phyloP scores from a whole-genome alignment of 2,113 vertebrate genomes.

The Gadus macrocephalus region DNA sequence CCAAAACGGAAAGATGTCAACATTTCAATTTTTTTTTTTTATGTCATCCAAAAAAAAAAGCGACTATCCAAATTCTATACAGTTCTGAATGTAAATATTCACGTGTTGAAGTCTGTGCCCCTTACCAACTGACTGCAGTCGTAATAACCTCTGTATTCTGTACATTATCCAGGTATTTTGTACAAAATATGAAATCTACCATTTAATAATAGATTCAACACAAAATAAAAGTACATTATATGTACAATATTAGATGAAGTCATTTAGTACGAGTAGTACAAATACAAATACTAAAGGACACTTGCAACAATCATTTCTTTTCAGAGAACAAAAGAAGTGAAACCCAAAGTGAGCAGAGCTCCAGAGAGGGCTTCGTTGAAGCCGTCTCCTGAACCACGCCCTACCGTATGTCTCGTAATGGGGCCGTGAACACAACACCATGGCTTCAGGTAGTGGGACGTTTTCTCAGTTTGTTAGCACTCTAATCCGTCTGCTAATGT shows the following conservation, averaged over 20 bases:
- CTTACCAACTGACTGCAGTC: slow-evolving; percentile 60
- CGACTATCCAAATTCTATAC: slow-evolving; percentile 59
- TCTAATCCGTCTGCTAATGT: background rate
- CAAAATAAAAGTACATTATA: slow-evolving; percentile 94
- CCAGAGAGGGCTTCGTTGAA: slow-evolving; percentile 72
- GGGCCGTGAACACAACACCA: background rate
- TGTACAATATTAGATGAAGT: slow-evolving; percentile 95
- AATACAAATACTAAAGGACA: slow-evolving; percentile 87
- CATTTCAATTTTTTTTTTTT: slow-evolving; percentile 56
- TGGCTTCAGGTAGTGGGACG: background rate
- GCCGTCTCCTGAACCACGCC: slow-evolving; percentile 78
- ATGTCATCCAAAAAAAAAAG: slow-evolving; percentile 36
- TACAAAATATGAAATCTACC: slow-evolving; percentile 99
- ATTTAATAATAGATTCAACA: slow-evolving; percentile 88
- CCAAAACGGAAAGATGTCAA: slow-evolving; percentile 46
- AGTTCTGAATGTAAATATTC: slow-evolving; percentile 61
- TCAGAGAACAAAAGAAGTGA: slow-evolving; percentile 42
- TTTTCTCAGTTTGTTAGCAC: background rate
- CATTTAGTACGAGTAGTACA: slow-evolving; percentile 72
- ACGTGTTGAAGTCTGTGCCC: slow-evolving; percentile 64
- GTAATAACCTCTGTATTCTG: slow-evolving; percentile 79
- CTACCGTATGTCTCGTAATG: slow-evolving; percentile 13
- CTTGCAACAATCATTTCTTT: slow-evolving; percentile 78
- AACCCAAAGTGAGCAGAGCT: slow-evolving; percentile 59
- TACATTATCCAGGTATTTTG: slow-evolving; percentile 85